These are phyloP conservation scores for Hedya salicella DNA, from an alignment of 2,888 invertebrate genomes.

Conservation along the genomic window DNA sequence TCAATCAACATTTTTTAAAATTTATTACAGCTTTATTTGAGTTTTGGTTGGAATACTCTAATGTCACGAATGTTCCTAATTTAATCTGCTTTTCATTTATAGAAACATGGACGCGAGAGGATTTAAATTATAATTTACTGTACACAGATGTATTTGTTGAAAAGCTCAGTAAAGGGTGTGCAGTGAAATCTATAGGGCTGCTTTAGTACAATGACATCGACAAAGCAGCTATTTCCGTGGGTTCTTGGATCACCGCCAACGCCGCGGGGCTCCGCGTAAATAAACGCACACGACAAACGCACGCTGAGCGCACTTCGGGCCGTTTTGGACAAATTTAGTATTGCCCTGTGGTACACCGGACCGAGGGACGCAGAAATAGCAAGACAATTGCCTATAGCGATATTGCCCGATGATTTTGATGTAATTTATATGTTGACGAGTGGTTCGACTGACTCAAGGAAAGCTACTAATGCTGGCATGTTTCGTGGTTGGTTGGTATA, in stretches of 20 bases:
- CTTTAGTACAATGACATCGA: conserved; percentile 82
- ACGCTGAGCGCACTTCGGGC: conserved; percentile 62
- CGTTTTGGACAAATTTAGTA: conserved; percentile 70
- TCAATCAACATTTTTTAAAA: too few relatives aligned
- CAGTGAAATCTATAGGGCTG: conserved; percentile 57
- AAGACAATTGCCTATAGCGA: conserved; percentile 21
- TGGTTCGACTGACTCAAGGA: too few relatives aligned
- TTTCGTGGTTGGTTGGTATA: too few relatives aligned
- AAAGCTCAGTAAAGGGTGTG: conserved; percentile 25
- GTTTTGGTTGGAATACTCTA: too few relatives aligned
- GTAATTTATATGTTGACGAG: conserved; percentile 25
- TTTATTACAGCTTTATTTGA: too few relatives aligned
- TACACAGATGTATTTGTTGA: background rate
- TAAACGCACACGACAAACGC: conserved; percentile 75
- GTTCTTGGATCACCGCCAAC: conserved; percentile 77
- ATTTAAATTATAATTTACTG: background rate
- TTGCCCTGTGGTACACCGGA: conserved; percentile 54
- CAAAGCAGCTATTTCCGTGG: conserved; percentile 79
- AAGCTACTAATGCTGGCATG: too few relatives aligned
- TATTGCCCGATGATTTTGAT: conserved; percentile 11
- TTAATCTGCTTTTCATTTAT: background rate
- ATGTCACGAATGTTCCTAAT: too few relatives aligned
- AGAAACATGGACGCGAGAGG: background rate
- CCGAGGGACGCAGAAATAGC: conserved; percentile 38
- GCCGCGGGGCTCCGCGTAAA: conserved; percentile 73